Percentiles rank a stretch among this genome's conserved stretches.
phyloP scores from a whole-genome alignment of 2,113 vertebrate species.

The Lota lota region DNA sequence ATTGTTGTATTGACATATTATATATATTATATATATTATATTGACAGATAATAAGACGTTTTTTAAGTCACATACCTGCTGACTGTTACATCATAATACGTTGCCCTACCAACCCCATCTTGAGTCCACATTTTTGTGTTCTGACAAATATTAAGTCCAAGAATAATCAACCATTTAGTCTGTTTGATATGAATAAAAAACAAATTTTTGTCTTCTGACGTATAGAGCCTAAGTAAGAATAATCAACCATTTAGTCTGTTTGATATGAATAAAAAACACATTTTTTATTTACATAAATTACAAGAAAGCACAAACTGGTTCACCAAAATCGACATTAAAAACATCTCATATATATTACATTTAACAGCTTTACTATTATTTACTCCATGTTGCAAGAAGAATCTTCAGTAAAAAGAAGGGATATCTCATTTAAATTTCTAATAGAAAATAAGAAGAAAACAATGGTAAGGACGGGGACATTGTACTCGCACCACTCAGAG shows the following conservation, averaged over 20 bases:
- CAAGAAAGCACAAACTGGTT: conserved; percentile 80
- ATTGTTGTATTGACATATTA: too few species aligned
- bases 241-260: conserved; percentile 21
- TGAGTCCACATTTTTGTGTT: too few species aligned
- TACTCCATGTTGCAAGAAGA: conserved; percentile 74
- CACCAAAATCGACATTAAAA: conserved; percentile 83
- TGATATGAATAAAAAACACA: conserved; percentile 77
- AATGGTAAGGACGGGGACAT: conserved; percentile 67
- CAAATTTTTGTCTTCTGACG: too few species aligned
- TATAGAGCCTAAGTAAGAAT: too few species aligned
- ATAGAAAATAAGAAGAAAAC: conserved; percentile 63
- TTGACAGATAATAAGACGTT: too few species aligned
- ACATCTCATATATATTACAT: conserved; percentile 76
- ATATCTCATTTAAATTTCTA: conserved; percentile 68
- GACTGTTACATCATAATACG: too few species aligned
- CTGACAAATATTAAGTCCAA: too few species aligned
- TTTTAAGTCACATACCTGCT: too few species aligned
- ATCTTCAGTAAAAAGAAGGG: conserved; percentile 70
- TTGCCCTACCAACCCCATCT: too few species aligned
- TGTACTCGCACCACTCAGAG: conserved; percentile 78
- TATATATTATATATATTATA: too few species aligned
- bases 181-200: conserved; percentile 74
- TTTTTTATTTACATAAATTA: conserved; percentile 89
- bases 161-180: conserved; percentile 8
- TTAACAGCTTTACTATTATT: conserved; percentile 77